Evolutionary conservation across 2,888 invertebrate genomes (phyloP).

Genomic region (Trichogramma dendrolimi): DNA sequence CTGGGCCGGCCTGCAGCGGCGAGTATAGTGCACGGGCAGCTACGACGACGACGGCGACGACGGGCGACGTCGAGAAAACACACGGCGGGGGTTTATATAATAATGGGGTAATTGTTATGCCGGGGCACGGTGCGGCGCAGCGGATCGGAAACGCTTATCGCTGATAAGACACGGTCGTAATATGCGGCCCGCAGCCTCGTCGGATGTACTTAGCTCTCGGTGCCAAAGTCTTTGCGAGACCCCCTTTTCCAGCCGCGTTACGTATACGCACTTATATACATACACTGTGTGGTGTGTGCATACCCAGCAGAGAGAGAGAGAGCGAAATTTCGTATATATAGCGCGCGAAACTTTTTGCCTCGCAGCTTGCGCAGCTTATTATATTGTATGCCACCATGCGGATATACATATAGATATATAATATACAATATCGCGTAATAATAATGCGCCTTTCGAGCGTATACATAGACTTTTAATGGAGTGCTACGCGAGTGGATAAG

Average conservation of each 20-base stretch:
- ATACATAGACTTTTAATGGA: too few relatives aligned
- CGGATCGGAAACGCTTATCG: conserved; percentile 49
- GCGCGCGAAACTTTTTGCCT: neutral
- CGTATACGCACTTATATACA: conserved; percentile 3
- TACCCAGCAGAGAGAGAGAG: neutral
- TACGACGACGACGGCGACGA: conserved; percentile 13
- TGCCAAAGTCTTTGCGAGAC: conserved; percentile 37
- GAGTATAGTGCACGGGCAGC: conserved; percentile 17
- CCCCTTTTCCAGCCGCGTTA: neutral
- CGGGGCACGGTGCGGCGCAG: conserved; percentile 43
- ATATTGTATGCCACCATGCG: neutral
- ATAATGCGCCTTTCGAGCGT: too few relatives aligned
- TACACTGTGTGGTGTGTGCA: neutral
- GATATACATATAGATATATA: neutral
- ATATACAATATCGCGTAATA: too few relatives aligned
- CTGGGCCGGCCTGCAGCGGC: too few relatives aligned
- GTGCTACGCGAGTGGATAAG: conserved; percentile 1
- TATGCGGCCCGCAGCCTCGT: conserved; percentile 25
- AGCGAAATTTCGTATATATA: conserved; percentile 1
- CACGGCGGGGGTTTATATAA: conserved; percentile 28
- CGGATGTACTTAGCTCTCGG: conserved; percentile 45
- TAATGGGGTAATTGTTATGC: conserved; percentile 53
- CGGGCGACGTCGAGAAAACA: conserved; percentile 1
- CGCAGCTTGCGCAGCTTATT: neutral
- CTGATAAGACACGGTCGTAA: conserved; percentile 49